Evolutionary conservation across 2,113 vertebrate genomes (phyloP).

Genomic region (Forbesichthys agassizii): DNA sequence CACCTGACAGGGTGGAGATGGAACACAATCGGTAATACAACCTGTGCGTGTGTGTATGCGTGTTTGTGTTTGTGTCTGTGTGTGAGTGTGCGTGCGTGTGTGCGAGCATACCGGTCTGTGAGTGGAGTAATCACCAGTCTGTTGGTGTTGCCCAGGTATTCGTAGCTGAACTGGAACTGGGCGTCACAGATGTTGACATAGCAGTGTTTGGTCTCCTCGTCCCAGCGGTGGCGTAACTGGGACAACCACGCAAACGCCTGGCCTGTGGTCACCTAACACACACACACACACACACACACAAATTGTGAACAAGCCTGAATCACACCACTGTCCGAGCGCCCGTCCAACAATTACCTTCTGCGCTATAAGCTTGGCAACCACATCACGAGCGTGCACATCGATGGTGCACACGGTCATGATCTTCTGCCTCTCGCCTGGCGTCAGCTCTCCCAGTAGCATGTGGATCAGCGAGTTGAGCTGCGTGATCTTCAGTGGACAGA

Average conservation of each 20-base stretch:
- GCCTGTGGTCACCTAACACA: constrained; percentile 74
- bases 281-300: background rate
- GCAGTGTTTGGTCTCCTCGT: constrained; percentile 76
- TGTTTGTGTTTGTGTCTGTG: background rate
- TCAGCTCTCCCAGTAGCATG: constrained; percentile 89
- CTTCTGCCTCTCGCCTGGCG: constrained; percentile 87
- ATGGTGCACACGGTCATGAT: constrained; percentile 88
- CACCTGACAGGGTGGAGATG: too few relatives aligned
- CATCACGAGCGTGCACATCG: constrained; percentile 85
- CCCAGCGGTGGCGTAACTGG: constrained; percentile 81
- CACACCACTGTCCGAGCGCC: background rate
- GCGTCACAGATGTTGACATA: constrained; percentile 84
- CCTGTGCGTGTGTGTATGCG: background rate
- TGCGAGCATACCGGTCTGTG: constrained; percentile 75
- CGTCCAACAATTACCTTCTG: constrained; percentile 80
- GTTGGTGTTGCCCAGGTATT: constrained; percentile 83
- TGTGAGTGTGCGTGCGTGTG: background rate
- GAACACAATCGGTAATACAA: too few relatives aligned
- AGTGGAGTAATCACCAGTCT: constrained; percentile 83
- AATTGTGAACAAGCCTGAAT: background rate
- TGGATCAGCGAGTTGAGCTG: constrained; percentile 91
- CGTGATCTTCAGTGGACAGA: constrained; percentile 76
- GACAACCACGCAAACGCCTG: constrained; percentile 83
- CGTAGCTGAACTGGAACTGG: constrained; percentile 83
- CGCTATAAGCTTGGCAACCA: constrained; percentile 83